A percentile compares a stretch with the other conserved stretches of the same genome.
These are phyloP conservation scores for Limosa lapponica DNA, from an alignment of 2,797 vertebrate species.

Conservation along the genomic window DNA sequence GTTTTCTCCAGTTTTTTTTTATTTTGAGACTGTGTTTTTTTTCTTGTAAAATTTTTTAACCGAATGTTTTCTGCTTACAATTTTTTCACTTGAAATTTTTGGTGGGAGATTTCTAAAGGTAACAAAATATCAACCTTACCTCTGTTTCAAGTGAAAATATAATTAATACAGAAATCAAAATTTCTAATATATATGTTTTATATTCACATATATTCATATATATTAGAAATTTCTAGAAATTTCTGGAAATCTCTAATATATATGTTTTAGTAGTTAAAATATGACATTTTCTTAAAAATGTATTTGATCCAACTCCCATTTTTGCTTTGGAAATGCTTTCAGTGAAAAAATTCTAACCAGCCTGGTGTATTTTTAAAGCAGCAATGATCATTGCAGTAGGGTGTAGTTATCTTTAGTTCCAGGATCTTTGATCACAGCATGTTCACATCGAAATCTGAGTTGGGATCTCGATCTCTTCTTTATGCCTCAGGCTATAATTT, in stretches of 20 bases:
- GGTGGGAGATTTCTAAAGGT: neutral
- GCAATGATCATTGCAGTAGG: neutral
- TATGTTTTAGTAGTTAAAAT: neutral
- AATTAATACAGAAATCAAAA: neutral
- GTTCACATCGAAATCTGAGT: constrained; percentile 30
- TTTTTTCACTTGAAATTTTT: neutral
- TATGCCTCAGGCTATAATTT: constrained; percentile 29
- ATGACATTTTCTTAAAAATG: neutral
- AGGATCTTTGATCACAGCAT: constrained; percentile 56
- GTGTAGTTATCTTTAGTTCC: constrained; percentile 54
- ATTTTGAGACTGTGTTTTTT: neutral
- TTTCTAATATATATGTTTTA: neutral
- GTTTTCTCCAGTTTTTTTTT: neutral
- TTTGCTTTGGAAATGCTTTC: constrained; percentile 22
- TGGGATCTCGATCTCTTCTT: constrained; percentile 34
- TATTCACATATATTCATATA: no score
- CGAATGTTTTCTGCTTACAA: neutral
- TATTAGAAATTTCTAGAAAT: no score
- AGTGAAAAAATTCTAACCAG: constrained; percentile 3
- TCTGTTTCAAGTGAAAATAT: neutral
- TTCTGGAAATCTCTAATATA: neutral
- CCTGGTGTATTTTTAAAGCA: constrained; percentile 55
- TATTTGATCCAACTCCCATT: neutral
- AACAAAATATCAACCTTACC: neutral
- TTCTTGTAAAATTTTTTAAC: neutral